Evolutionary conservation across 1,140 invertebrate genomes (phyloP), one percentile per base, ranked within the genome.

Genomic region (Drosophila repletoides): DNA sequence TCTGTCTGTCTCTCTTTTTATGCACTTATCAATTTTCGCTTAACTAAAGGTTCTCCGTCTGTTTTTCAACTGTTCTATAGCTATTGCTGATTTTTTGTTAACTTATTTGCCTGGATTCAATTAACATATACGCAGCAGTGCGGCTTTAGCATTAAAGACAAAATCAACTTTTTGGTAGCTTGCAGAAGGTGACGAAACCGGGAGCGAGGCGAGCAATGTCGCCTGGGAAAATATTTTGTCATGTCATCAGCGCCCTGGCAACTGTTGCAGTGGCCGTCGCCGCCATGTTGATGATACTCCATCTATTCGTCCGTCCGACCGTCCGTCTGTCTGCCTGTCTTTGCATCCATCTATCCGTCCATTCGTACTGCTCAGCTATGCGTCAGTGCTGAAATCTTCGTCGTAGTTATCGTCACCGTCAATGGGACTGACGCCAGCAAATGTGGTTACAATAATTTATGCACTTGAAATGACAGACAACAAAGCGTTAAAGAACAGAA

Each of bases 401-500:
- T n/a, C 29, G 48, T 48, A 28, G 48, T 49, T 68, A 40, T 48
- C 40, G 28, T 38, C 71, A 29, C 28, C 24, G 65, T 36, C 53
- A 46, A 60, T 58, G 69, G 56, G 31, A 59, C 59, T 60, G 71
- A 60, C 72, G 80, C 73, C 79, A 76, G 61, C 79, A 86, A 84
- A 84, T 84, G 80, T 75, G 80, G 80, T 84, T 84, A 84, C 80
- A 84, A 86, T 84, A 86, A 84, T 84, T 84, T 84, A 84, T 84
- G 80, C 80, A 84, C 80, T 84, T 86, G 80, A 86, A 84, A 84
- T 84, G 80, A 84, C 80, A 79, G 75, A 86, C 80, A 84, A 84
- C 80, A 84, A 84, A 80, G 76, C 80, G 71, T 83, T 79, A 81
- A 79, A 79, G 77, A 74, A 84, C 52, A 45, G 45, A 38, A 65